Evolutionary conservation across 2,113 vertebrate species (phyloP), one percentile per base, ranked within the genome.

Genomic region (Stegastes partitus): DNA sequence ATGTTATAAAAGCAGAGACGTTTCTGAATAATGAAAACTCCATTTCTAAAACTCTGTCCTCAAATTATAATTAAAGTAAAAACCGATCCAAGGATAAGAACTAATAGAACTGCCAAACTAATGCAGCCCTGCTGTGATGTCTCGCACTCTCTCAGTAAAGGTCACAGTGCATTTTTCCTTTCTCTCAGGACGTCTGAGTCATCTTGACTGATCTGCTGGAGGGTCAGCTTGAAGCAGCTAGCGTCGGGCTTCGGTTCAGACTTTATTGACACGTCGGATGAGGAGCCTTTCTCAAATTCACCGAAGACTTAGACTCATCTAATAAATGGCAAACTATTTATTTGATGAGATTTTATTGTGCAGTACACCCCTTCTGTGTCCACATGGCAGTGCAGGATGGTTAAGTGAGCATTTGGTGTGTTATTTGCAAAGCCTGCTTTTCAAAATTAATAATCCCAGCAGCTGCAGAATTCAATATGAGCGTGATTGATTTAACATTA

Each of bases 381-480:
- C 67, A 44, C 31, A 37, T n/a, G 45, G 31, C 79, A 63, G 42
- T 4, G 8, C 73, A 50, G 31, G 11, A 26, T 56, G 66, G 59
- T 54, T 72, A 82, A 87, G 84, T 69, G 65, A 88, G 63, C 78
- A 69, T 82, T 87, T 81, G 42, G 64, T 74, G 68, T 56, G 54
- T 71, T 73, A 65, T 86, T 82, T 77, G 66, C 54, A 67, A 87
- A 82, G 59, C 25, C 57, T 84, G 72, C 51, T 87, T 86, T 71
- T 66, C 61, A 44, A 73, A 82, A 82, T 82, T 66, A 64, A 83
- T 74, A 45, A 83, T 70, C 54, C 42, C 54, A 75, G 61, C 89
- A 91, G 86, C 87, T 87, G 86, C 79, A 79, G 67, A 57, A 21
- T 75, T 87, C 18, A 68, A n/a, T 44, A 22, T 31, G 53, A 79